phyloP scores from a whole-genome alignment of 2,797 vertebrate genomes.

The Petrocephalus schoutedeni region DNA sequence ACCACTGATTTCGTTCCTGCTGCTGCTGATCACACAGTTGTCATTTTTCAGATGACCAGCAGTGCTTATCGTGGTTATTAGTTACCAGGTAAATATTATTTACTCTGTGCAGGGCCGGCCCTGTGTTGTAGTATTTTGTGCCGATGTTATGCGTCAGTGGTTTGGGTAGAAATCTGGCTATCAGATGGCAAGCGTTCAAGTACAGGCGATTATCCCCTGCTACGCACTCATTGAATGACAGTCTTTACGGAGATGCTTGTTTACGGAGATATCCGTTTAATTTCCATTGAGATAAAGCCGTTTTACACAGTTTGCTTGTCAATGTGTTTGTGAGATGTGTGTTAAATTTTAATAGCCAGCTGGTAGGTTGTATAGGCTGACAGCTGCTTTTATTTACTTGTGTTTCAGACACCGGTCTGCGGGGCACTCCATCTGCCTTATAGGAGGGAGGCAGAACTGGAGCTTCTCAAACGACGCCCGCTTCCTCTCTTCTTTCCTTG shows the following conservation, averaged over 20 bases:
- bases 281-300: not conserved
- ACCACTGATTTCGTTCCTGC: not conserved
- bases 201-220: not conserved
- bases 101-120: not conserved
- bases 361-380: not conserved
- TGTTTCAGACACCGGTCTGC: constrained; percentile 45
- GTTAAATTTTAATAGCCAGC: not conserved
- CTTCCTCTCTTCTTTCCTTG: constrained; percentile 2
- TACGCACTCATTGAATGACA: not conserved
- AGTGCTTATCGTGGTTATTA: not conserved
- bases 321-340: not conserved
- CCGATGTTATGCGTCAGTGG: not conserved
- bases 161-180: not conserved
- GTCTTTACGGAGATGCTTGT: not conserved
- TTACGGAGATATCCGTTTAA: not conserved
- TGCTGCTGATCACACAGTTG: not conserved
- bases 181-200: not conserved
- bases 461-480: not conserved
- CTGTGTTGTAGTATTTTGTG: not conserved
- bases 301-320: not conserved
- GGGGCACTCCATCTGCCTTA: constrained; percentile 35
- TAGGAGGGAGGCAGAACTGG: constrained; percentile 37
- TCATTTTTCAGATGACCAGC: not conserved
- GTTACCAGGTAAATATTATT: not conserved
- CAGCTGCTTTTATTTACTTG: constrained; percentile 20